A percentile compares a stretch with the other conserved stretches of the same genome.
phyloP scores from a whole-genome alignment of 2,113 vertebrate genomes.

The Telmatochromis bifrenatus region DNA sequence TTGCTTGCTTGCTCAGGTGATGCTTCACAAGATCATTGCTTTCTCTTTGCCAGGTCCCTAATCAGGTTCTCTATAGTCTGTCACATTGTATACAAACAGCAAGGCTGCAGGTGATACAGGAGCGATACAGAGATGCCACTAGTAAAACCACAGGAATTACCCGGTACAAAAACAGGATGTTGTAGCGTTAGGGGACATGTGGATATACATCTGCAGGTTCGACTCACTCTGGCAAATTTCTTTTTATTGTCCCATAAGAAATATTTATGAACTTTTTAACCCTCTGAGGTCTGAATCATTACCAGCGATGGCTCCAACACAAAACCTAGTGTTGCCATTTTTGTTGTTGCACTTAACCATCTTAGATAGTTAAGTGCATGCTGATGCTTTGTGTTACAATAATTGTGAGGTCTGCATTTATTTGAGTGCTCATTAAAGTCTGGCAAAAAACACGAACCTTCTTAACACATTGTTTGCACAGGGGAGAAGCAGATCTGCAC shows the following conservation, averaged over 20 bases:
- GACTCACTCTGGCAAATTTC: not conserved
- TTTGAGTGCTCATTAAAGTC: not conserved
- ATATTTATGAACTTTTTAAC: not conserved
- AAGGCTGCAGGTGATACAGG: not conserved
- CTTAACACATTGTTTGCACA: not conserved
- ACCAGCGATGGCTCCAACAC: not conserved
- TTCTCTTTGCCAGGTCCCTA: not conserved
- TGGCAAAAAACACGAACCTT: not conserved
- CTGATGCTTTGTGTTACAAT: not conserved
- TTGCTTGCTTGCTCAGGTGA: not conserved
- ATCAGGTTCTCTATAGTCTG: slow-evolving; percentile 13
- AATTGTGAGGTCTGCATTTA: not conserved
- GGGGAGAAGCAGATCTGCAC: not conserved
- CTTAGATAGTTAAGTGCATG: not conserved
- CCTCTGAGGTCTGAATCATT: not conserved
- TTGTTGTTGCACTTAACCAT: not conserved
- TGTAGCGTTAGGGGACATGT: not conserved
- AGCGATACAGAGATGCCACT: not conserved
- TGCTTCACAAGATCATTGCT: not conserved
- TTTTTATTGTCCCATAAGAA: not conserved
- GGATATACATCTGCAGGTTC: not conserved
- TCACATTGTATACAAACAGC: slow-evolving; percentile 20
- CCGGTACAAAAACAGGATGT: not conserved
- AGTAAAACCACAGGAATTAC: not conserved
- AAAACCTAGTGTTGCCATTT: not conserved